Percentiles rank a stretch among this genome's conserved stretches.
Conservation (phyloP, 2,113 vertebrate genomes). For the Melanocharis versteri region DNA sequence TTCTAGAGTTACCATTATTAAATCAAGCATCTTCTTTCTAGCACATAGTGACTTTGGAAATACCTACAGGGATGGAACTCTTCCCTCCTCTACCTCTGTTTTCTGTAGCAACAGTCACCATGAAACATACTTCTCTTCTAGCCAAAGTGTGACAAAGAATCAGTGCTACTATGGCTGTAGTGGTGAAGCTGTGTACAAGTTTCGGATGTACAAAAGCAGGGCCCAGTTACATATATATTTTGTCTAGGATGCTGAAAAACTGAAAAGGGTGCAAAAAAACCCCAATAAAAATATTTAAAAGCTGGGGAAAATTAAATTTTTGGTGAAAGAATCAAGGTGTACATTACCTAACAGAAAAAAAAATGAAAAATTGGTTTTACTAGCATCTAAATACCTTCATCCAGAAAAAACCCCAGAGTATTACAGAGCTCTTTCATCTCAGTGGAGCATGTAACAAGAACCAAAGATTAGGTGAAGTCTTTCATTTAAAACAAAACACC, state of each 20-base stretch:
- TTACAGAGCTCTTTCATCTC: not conserved
- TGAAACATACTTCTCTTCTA: not conserved
- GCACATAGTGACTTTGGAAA: not conserved
- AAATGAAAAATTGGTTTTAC: not conserved
- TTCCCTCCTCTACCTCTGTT: not conserved
- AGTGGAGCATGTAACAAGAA: not conserved
- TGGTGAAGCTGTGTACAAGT: not conserved
- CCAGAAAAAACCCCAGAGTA: rapidly evolving
- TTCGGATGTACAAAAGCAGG: not conserved
- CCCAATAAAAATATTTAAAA: not conserved
- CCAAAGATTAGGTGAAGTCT: not conserved
- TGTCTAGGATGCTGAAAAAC: not conserved
- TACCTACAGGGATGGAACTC: not conserved
- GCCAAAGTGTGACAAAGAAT: not conserved
- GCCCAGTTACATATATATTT: not conserved
- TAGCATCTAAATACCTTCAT: not conserved
- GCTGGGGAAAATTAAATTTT: not conserved
- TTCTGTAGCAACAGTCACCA: not conserved
- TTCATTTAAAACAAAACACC: not conserved
- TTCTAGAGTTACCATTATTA: not conserved
- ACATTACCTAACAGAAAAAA: not conserved
- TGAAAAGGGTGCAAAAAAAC: not conserved
- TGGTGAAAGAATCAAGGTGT: not conserved
- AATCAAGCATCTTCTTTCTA: not conserved
- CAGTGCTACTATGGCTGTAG: not conserved